Evolutionary conservation across 2,888 invertebrate species (phyloP), one percentile per base, ranked within the genome.

Genomic region (Allygus modestus): DNA sequence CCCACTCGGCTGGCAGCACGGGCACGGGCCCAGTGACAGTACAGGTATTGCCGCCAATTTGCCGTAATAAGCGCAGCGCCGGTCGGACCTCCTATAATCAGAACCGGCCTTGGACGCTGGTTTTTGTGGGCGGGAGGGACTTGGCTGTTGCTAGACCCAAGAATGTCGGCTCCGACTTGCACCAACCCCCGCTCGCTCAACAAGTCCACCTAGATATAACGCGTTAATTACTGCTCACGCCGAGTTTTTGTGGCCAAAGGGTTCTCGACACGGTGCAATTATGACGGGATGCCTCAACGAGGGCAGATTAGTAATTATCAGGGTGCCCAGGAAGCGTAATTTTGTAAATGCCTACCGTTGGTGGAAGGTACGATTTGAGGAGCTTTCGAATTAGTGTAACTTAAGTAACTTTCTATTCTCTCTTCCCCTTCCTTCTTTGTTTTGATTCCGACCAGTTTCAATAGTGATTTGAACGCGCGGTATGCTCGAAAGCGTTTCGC

Each of bases 21-120:
- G 11, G 54, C 51, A 11, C 51, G 51, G 15, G n/a, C 15, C 54
- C 71, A 71, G 65, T 28, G 65, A 65, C 65, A 65, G 65, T 65
- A 65, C 65, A 65, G 65, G 65, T 46, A 46, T 28, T 12, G 51
- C 46, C 77, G 28, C 43, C 77, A 77, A 77, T 77, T 77, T 77
- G 23, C 77, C 77, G 77, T 77, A 77, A 77, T 77, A 77, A 28
- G 26, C 77, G 77, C 46, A 20, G 37, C 51, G 51, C 26, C 46
- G 77, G 51, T 20, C 77, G 77, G 41, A 77, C 41, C 77, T 46
- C 77, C 77, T 77, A 51, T 77, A 77, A 77, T 77, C 41, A 41
- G 46, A 15, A 0, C 26, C 41, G 77, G 46, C 77, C 77, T 77
- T 77, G 77, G 51, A 23, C 31, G 65, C 77, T 26, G 77, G 77